Base-by-base conservation (phyloP, 1,140 invertebrate species). In the Trichoplusia ni region DNA sequence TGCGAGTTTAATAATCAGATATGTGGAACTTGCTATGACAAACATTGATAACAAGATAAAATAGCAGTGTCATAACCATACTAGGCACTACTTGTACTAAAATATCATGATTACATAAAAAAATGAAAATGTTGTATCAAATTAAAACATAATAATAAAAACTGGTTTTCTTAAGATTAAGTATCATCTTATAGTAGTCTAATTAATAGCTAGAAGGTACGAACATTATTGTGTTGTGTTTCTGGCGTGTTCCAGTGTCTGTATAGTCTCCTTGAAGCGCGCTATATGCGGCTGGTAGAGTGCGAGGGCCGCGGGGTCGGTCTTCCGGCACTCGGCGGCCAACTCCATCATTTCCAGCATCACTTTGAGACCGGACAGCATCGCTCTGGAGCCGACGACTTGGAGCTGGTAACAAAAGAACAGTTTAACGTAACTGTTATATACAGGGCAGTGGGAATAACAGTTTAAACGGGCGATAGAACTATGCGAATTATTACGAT, bases 281-380 rank as follows among this genome's bases (percentile, higher is more conserved):
- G 54, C 25, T 14, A 67, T 59, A 11, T 40, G 62, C 7, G 13
- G 33, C 7, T 58, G n/a, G 58, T 62, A 69, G 5, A 13, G 46
- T 29, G 9, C 31, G 1, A 19, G 37, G 14, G 56, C 14, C 18
- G 59, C 51, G 2, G 59, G 66, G 14, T 74, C 64, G 16, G 47
- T 38, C 9, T 46, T 60, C 11, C 44, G 14, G 2, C 25, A 21
- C 8, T 61, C 47, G 1, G 61, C 40, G 0, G 27, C 46, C 1
- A 61, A 38, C 31, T 75, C 67, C 75, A 75, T 77, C 64, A 72
- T 70, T 11, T 42, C 33, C 4, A 59, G 47, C 67, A 74, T 75
- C 9, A 70, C 46, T 14, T 68, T 47, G 2, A 77, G 59, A 0
- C 72, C 75, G 0, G 64, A 58, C 1, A 51, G 7, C 27, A 68